Conservation (phyloP, 2,113 vertebrate species). For the Lepus americanus region DNA sequence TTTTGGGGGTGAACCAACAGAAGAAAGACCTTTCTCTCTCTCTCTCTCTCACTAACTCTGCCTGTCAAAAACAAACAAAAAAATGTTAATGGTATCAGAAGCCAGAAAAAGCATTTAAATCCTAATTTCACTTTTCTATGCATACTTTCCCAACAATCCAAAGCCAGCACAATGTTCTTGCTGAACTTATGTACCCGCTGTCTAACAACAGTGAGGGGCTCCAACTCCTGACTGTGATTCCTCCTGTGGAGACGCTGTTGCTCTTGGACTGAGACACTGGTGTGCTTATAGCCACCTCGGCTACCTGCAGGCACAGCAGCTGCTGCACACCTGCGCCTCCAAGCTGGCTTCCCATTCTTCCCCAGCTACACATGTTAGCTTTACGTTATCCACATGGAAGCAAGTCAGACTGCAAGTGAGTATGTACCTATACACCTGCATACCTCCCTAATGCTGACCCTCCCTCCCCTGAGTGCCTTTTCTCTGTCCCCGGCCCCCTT, state of each 20-base stretch:
- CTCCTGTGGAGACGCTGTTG: not conserved
- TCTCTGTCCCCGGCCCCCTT: not conserved
- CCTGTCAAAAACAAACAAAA: too few relatives aligned
- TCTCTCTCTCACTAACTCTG: too few relatives aligned
- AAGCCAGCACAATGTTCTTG: slow-evolving; percentile 1
- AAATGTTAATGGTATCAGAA: not conserved
- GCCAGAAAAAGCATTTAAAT: not conserved
- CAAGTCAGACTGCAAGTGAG: not conserved
- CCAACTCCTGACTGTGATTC: not conserved
- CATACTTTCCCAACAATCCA: slow-evolving; percentile 12
- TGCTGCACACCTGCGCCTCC: not conserved
- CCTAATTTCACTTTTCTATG: not conserved
- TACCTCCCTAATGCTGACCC: not conserved
- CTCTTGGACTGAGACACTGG: not conserved
- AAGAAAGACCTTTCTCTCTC: too few relatives aligned
- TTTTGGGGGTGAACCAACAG: too few relatives aligned
- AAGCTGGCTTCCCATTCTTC: not conserved
- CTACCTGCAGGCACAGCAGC: not conserved
- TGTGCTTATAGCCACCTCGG: not conserved
- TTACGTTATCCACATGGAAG: not conserved
- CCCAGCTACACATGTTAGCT: slow-evolving; percentile 22
- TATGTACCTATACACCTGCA: not conserved
- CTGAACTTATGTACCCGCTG: not conserved
- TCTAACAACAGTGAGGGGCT: not conserved
- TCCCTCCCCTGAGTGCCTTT: not conserved